Base-by-base conservation (phyloP, 2,888 invertebrate species). In the Amphipyra berbera region DNA sequence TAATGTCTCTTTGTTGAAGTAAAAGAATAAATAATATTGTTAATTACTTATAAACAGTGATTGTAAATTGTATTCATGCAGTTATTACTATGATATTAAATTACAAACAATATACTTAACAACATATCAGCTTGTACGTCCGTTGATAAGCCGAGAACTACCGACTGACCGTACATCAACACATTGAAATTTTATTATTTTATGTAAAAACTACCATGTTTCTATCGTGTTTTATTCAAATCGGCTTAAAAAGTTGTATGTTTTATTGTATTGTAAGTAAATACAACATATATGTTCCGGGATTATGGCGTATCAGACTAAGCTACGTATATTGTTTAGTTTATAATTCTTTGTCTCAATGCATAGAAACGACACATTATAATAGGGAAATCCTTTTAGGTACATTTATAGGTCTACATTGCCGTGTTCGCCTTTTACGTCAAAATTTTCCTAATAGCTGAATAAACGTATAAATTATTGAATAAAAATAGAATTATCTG, bases 361-460 rank as follows among this genome's bases (percentile, higher is more conserved):
- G 74, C 60, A 44, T 71, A 68, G 52, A 61, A 70, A 75, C 54
- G 63, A 60, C 52, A 0, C 62, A 78, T 81, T 83, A 77, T 56
- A 74, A 81, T 76, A 75, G 75, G 83, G 79, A 83, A 83, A 78
- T 81, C 81, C 81, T 76, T 81, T 62, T 82, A 79, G 14, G 69
- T 74, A 60, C 53, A 60, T 76, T 72, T 57, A 72, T 64, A 53
- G 30, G 27, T 58, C 9, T 48, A 14, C 50, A 48, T 53, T 52
- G 15, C 61, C 63, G 41, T 55, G 50, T 68, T 21, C 72, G 41
- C 74, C 74, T 62, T 74, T 48, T 64, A 61, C 41, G 72, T 49
- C 5, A 44, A 58, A 66, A 57, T 55, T 38, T 46, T 53, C 44
- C 30, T 59, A 74, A 61, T 42, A 30, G 14, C 44, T 37, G 41